Evolutionary conservation across 1,140 invertebrate species (phyloP), one percentile per base, ranked within the genome.

Genomic region (Gryllus bimaculatus): DNA sequence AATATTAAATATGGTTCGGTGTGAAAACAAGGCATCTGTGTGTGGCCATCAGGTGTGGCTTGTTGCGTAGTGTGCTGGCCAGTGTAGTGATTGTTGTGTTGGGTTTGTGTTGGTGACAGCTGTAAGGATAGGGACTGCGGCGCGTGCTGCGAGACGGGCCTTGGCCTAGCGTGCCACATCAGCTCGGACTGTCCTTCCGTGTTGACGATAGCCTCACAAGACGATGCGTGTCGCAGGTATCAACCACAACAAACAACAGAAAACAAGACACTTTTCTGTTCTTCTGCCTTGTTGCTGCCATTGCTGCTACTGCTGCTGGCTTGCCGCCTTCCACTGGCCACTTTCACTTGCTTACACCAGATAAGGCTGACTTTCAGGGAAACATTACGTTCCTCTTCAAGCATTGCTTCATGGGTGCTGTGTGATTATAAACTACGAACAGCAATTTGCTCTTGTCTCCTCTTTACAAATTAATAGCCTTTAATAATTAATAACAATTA

Each of bases 101-200:
- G 76, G 47, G 47, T 77, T 47, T 47, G 76, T 77, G 76, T 77
- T 77, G 54, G 54, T 66, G 20, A 39, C 74, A 84, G 83, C 78
- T 84, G 84, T 83, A 83, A 84, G 79, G 84, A 85, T 80, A 83
- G 84, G 80, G 84, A 84, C 78, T 85, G 84, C 76, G 83, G 83
- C 80, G 84, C 85, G 48, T 85, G 85, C 75, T 78, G 74, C 49
- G 73, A 75, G 73, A 39, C 78, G 73, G 74, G 78, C 78, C 39
- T 79, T 21, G 81, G 81, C n/a, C 76, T 80, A 49, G 49, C 79
- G 5, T 80, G 81, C 75, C 74, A 81, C 47, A 80, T 84, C 12
- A 84, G 82, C 78, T 82, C 83, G 48, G 82, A 84, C 74, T 87
- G 85, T 82, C 85, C 85, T 26, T 86, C 85, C 79, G 86, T 87